Evolutionary conservation across 2,113 vertebrate species (phyloP), one percentile per base, ranked within the genome.

Genomic region (Eurystomus gularis): DNA sequence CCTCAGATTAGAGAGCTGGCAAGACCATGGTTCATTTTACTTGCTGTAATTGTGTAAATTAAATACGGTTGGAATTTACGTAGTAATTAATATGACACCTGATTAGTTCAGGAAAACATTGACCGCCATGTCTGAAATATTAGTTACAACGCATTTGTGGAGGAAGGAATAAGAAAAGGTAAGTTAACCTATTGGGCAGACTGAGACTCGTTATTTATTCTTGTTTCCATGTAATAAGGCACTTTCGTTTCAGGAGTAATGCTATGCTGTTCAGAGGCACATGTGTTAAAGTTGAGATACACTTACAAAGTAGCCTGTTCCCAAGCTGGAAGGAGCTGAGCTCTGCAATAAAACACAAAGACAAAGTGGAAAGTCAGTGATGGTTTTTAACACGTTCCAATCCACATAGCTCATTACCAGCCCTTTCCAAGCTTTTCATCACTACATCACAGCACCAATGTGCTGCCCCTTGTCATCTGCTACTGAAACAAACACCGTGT

Each of bases 271-370:
- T 35, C 73, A n/a, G 85, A 96, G 89, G 81, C 55, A 96, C 78
- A 26, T 8, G 85, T 88, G 95, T 90, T 88, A 86, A 97, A 97
- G 96, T 82, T 81, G 93, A 97, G 94, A 76, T 94, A 92, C 97
- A 98, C 98, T 99, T 98, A 98, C 98, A 97, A 98, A 98, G 97
- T 98, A 98, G 97, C 98, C 98, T 95, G 98, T 98, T 96, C 98
- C 98, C 98, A 98, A 98, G 96, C 98, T 98, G 98, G 98, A 98
- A 96, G 98, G 97, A 94, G 98, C 98, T 86, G 98, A 98, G 96
- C 98, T 98, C 98, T 98, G 98, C 58, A 98, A 98, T 88, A 97
- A 97, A 98, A 96, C 96, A 98, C 94, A 98, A 94, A 97, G 97
- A 98, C 96, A 98, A 97, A 97, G 97, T 94, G 95, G 96, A 93